These are phyloP conservation scores for Amiota communis DNA, from an alignment of 2,888 invertebrate species.

Conservation along the genomic window DNA sequence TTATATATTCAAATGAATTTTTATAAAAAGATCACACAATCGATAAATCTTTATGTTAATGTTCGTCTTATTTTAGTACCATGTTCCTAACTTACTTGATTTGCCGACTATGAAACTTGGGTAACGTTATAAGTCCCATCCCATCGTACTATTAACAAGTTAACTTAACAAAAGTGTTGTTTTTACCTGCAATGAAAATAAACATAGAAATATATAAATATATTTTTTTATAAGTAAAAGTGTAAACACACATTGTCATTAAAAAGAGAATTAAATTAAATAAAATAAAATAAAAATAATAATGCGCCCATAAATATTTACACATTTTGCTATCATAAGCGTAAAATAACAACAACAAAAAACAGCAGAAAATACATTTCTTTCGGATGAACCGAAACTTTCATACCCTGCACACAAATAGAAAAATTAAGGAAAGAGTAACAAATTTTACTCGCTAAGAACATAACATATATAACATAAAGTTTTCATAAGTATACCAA, in stretches of 20 bases:
- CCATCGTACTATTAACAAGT: too few species aligned
- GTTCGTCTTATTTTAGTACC: too few species aligned
- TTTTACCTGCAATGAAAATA: constrained; percentile 17
- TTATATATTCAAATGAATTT: too few species aligned
- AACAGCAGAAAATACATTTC: neutral
- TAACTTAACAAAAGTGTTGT: neutral
- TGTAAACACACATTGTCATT: constrained; percentile 6
- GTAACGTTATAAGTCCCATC: too few species aligned
- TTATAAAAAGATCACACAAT: too few species aligned
- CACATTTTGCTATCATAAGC: constrained; percentile 28
- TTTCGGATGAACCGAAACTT: too few species aligned
- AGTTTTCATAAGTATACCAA: too few species aligned
- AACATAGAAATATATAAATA: neutral
- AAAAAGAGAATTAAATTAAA: neutral
- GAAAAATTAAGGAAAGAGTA: neutral
- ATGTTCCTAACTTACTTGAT: too few species aligned
- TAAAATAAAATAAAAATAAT: neutral
- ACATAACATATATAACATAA: too few species aligned
- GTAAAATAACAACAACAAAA: constrained; percentile 12
- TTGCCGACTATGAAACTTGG: too few species aligned
- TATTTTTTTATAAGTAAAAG: constrained; percentile 7
- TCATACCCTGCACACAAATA: neutral
- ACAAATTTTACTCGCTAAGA: too few species aligned
- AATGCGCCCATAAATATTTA: constrained; percentile 39
- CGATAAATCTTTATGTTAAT: too few species aligned